Base-by-base conservation (phyloP, 2,888 invertebrate species). In the Pandemis corylana region DNA sequence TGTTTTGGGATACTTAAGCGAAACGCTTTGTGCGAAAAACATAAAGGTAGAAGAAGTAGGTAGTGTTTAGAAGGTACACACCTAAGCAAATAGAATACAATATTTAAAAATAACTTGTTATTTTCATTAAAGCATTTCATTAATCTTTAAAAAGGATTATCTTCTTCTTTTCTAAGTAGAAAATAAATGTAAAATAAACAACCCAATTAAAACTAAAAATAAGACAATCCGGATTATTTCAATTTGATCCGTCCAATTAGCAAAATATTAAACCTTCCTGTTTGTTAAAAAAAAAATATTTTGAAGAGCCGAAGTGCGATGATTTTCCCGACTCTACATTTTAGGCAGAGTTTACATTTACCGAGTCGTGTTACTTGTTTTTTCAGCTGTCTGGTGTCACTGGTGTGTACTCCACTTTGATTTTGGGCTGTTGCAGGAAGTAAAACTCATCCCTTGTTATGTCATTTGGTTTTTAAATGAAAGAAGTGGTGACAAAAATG, bases 301-400 rank as follows among this genome's bases (percentile, higher is more conserved):
- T 62, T 62, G 3, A 41, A 59, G 12, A 59, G n/a, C 28, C 42
- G 3, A 41, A 59, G 12, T 28, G n/a, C 28, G 12, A 12, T 28
- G 20, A 1, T 59, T 41, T 62, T 62, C 6, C 36, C n/a, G 41
- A 62, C 62, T 7, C 41, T 36, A 62, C n/a, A 36, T 62, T 42
- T 13, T 62, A 13, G 41, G 5, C 7, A 12, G 10, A 28, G 59
- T 20, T 59, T 59, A 59, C 28, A 28, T 59, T 10, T 59, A 5
- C 4, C 28, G 59, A 59, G 59, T 59, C 59, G 59, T 7, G 28
- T 59, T 59, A 59, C 59, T 59, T 42, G 68, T 41, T 59, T 59
- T 28, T 68, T 41, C 20, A 64, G 64, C 51, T 56, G 59, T 20
- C 59, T 59, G 5, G 12, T 59, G 59, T 59, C 59, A 28, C 59